These are phyloP conservation scores for Pammene aurita DNA, from an alignment of 2,888 invertebrate species.

Conservation along the genomic window DNA sequence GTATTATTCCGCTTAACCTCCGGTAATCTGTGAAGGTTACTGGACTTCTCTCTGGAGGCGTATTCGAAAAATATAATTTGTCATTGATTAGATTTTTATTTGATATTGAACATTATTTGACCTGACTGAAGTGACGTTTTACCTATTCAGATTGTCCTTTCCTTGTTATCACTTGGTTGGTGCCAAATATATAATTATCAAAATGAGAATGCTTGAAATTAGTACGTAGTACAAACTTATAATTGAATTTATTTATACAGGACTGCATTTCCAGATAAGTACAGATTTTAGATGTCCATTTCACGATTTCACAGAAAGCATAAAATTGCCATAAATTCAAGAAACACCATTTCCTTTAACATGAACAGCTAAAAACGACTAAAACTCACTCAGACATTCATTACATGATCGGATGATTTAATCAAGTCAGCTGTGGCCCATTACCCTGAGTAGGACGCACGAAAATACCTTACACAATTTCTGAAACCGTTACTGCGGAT, in stretches of 20 bases:
- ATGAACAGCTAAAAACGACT: constrained; percentile 17
- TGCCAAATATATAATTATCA: too few relatives aligned
- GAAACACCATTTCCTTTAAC: constrained; percentile 31
- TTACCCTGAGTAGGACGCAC: constrained; percentile 54
- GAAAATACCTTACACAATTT: constrained; percentile 64
- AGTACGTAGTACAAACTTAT: too few relatives aligned
- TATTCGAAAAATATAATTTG: not conserved
- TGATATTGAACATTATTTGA: too few relatives aligned
- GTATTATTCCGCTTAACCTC: too few relatives aligned
- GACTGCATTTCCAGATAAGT: constrained; percentile 4
- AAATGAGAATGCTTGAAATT: too few relatives aligned
- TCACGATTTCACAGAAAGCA: constrained; percentile 33
- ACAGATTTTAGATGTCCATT: constrained; percentile 20
- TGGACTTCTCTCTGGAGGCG: not conserved
- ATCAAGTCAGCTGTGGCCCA: constrained; percentile 66
- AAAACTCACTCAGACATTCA: constrained; percentile 41
- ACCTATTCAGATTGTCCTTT: too few relatives aligned
- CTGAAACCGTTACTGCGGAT: constrained; percentile 56
- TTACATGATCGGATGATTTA: constrained; percentile 60
- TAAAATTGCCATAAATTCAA: too few relatives aligned
- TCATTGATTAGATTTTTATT: too few relatives aligned
- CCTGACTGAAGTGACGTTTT: too few relatives aligned
- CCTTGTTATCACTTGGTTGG: too few relatives aligned
- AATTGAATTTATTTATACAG: too few relatives aligned
- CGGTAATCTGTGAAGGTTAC: too few relatives aligned